phyloP scores from a whole-genome alignment of 2,797 vertebrate species.

The Sandelia bainsii region DNA sequence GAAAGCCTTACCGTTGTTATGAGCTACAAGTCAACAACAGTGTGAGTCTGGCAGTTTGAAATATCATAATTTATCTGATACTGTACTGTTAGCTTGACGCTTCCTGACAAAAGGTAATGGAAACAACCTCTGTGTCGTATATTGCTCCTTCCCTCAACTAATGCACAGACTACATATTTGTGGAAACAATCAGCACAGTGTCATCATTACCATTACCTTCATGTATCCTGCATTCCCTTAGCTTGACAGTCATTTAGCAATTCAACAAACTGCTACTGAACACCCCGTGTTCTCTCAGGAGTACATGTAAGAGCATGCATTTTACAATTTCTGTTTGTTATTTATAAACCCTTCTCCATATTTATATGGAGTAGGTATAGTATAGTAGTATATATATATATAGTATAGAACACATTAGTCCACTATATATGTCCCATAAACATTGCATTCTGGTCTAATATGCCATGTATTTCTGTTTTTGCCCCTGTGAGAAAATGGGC shows the following conservation, averaged over 20 bases:
- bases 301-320: conserved; percentile 39
- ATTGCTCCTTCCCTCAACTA: conserved; percentile 32
- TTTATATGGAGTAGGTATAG: too few relatives aligned
- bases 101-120: conserved; percentile 40
- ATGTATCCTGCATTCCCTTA: conserved; percentile 51
- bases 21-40: conserved; percentile 19
- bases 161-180: conserved; percentile 45
- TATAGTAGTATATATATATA: too few relatives aligned
- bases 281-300: conserved; percentile 46
- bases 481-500: background rate
- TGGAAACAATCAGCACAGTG: conserved; percentile 54
- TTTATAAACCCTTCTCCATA: too few relatives aligned
- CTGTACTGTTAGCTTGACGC: conserved; percentile 20
- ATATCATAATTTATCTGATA: conserved; percentile 22
- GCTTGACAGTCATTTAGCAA: conserved; percentile 66
- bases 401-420: background rate
- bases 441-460: background rate
- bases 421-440: background rate
- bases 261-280: conserved; percentile 46
- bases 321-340: conserved; percentile 24
- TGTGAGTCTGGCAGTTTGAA: background rate
- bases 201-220: conserved; percentile 62
- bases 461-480: background rate
- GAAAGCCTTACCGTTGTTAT: conserved; percentile 27
- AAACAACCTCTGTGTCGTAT: conserved; percentile 20